Percentiles rank a stretch among this genome's conserved stretches.
These are phyloP conservation scores for Ypsolopha sequella DNA, from an alignment of 2,888 invertebrate species.

Conservation along the genomic window DNA sequence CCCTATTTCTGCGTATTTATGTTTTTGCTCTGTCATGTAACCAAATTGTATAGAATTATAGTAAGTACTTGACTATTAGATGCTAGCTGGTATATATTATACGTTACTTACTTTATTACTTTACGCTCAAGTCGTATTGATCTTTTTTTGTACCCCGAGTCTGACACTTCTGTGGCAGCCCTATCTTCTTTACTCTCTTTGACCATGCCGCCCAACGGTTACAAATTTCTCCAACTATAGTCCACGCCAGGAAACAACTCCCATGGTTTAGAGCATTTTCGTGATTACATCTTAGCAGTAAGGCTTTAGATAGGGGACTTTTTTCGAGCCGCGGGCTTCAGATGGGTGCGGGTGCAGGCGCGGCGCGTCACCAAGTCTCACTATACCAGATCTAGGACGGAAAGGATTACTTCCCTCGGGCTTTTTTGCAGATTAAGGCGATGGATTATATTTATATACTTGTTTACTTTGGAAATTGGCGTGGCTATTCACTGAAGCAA, in stretches of 20 bases:
- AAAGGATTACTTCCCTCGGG: slow-evolving; percentile 45
- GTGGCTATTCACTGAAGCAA: no score
- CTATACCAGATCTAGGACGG: slow-evolving; percentile 45
- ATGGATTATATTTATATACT: slow-evolving; percentile 5
- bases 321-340: neutral
- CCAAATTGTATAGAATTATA: no score
- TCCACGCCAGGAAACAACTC: no score
- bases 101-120: no score
- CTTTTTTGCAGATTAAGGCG: slow-evolving; percentile 54
- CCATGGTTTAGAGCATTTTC: no score
- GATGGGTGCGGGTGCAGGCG: neutral
- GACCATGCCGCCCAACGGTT: slow-evolving; percentile 37
- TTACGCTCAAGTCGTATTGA: no score
- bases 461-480: neutral
- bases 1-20: no score
- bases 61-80: no score
- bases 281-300: no score
- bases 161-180: slow-evolving; percentile 24
- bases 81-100: no score
- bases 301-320: slow-evolving; percentile 6
- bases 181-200: slow-evolving; percentile 27
- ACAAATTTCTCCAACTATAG: slow-evolving; percentile 33
- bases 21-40: no score
- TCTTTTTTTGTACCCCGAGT: no score
- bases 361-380: slow-evolving; percentile 64